Conservation (phyloP, 2,797 vertebrate genomes). For the Myotis myotis region DNA sequence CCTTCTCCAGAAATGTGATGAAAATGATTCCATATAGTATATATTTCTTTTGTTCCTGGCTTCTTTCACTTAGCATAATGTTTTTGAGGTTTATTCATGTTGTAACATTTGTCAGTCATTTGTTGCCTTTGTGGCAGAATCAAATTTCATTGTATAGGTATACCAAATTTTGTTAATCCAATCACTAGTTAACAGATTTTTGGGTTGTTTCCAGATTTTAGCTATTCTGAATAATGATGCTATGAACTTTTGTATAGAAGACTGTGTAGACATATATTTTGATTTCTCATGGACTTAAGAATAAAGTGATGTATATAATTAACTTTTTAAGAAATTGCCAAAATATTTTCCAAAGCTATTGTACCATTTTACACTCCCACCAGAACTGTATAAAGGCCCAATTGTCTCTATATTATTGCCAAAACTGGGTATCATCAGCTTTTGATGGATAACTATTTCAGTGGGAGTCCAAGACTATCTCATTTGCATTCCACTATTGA, state of each 20-base stretch:
- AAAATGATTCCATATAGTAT: background rate
- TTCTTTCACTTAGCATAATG: background rate
- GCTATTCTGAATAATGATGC: background rate
- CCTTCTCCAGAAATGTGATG: background rate
- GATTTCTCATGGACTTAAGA: background rate
- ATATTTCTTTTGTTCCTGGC: background rate
- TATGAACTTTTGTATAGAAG: background rate
- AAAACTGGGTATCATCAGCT: background rate
- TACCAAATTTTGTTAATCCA: background rate
- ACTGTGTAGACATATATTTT: background rate
- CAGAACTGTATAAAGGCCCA: background rate
- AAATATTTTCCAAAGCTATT: background rate
- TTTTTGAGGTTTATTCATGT: background rate
- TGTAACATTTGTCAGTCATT: background rate
- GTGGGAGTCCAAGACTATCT: background rate
- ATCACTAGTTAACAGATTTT: background rate
- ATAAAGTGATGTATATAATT: background rate
- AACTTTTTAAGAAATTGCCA: background rate
- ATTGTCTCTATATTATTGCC: background rate
- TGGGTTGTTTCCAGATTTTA: background rate
- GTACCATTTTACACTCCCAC: background rate
- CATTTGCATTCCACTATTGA: background rate
- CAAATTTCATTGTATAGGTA: background rate
- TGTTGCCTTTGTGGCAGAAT: background rate
- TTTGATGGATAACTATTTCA: background rate